Evolutionary conservation across 2,888 invertebrate species (phyloP).

Genomic region (Antheraea assamensis): DNA sequence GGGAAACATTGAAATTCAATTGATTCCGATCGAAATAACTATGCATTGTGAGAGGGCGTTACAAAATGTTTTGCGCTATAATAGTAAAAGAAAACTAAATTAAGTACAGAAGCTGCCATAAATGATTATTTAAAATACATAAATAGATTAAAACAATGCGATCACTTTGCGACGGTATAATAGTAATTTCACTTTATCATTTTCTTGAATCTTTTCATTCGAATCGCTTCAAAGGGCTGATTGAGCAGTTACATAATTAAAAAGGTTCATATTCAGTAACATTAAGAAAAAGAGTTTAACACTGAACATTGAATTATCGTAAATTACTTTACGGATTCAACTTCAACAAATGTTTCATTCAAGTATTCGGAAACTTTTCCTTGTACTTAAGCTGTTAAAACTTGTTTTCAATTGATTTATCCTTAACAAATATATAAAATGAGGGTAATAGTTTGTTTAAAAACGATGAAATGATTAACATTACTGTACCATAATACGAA

Average conservation of each 20-base stretch:
- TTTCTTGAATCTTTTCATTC: not conserved
- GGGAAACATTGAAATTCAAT: not conserved
- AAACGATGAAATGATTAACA: not conserved
- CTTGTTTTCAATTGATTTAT: not conserved
- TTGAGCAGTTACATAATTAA: not conserved
- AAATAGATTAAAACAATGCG: no score
- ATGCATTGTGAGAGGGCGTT: not conserved
- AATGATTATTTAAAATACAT: not conserved
- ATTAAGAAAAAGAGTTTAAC: no score
- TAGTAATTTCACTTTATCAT: not conserved
- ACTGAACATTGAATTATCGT: no score
- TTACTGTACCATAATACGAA: not conserved
- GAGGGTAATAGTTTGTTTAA: not conserved
- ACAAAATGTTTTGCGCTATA: not conserved
- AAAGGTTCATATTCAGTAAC: not conserved
- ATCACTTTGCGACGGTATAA: no score
- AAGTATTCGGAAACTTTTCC: not conserved
- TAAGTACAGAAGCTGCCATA: slow-evolving; percentile 15
- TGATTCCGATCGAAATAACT: not conserved
- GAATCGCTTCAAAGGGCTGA: not conserved
- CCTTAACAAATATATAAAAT: not conserved
- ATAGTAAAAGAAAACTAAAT: not conserved
- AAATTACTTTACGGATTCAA: no score
- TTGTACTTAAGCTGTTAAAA: not conserved
- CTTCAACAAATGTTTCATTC: not conserved